phyloP scores from a whole-genome alignment of 1,140 invertebrate species.

The Scaptomyza hsui region DNA sequence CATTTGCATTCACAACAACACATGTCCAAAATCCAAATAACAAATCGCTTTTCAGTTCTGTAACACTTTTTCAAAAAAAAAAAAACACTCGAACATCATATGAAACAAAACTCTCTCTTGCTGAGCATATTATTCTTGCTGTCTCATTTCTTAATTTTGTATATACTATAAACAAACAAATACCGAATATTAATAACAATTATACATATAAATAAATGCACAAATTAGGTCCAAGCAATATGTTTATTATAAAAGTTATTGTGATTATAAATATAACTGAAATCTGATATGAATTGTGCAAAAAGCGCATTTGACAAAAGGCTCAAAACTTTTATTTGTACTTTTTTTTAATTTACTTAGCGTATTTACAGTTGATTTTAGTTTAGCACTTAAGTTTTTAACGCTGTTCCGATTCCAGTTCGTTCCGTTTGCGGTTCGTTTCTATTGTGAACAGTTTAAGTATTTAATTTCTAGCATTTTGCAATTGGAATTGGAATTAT shows the following conservation, averaged over 20 bases:
- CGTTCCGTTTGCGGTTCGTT: not conserved
- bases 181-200: not conserved
- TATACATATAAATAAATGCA: slow-evolving; percentile 73
- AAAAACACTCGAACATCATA: too few relatives aligned
- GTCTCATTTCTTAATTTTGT: slow-evolving; percentile 18
- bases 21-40: slow-evolving; percentile 14
- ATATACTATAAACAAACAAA: slow-evolving; percentile 1
- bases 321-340: slow-evolving; percentile 46
- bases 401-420: slow-evolving; percentile 7
- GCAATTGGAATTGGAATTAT: too few relatives aligned
- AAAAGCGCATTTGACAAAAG: slow-evolving; percentile 48
- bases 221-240: slow-evolving; percentile 41
- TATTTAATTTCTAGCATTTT: slow-evolving; percentile 23
- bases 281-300: not conserved
- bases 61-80: slow-evolving; percentile 7
- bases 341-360: slow-evolving; percentile 31
- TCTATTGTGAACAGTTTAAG: slow-evolving; percentile 17
- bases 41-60: slow-evolving; percentile 39
- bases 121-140: slow-evolving; percentile 19
- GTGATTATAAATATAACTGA: not conserved
- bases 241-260: slow-evolving; percentile 23
- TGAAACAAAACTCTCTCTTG: slow-evolving; percentile 2
- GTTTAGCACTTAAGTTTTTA: slow-evolving; percentile 24
- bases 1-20: not conserved
- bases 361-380: slow-evolving; percentile 37